A percentile compares a stretch with the other conserved stretches of the same genome.
These are phyloP conservation scores for Saccopteryx bilineata DNA, from an alignment of 2,113 vertebrate genomes.

Conservation along the genomic window DNA sequence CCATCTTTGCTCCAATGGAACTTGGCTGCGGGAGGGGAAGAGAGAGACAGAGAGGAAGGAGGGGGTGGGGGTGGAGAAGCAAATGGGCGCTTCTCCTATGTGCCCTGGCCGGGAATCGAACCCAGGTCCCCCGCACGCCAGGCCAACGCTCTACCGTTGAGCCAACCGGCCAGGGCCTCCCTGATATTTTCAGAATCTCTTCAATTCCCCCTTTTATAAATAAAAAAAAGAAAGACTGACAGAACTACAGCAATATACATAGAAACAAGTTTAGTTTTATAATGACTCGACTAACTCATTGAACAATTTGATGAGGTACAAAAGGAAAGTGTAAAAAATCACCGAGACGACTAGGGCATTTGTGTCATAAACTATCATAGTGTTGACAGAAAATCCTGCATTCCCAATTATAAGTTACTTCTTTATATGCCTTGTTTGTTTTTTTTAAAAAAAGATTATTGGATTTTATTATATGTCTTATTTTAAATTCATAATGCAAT, in stretches of 20 bases:
- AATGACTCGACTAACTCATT: not conserved
- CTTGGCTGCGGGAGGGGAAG: too few relatives aligned
- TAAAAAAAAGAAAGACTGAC: not conserved
- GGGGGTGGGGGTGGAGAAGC: too few relatives aligned
- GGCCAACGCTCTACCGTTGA: too few relatives aligned
- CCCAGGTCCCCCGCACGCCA: too few relatives aligned
- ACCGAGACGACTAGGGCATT: constrained; percentile 30
- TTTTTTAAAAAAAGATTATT: not conserved
- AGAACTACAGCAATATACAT: not conserved
- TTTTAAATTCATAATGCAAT: constrained; percentile 67
- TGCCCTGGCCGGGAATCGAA: too few relatives aligned
- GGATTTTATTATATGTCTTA: constrained; percentile 45
- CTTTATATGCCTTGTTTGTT: not conserved
- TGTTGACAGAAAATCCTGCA: constrained; percentile 37
- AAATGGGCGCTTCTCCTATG: too few relatives aligned
- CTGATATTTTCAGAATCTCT: not conserved
- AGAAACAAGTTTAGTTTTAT: constrained; percentile 5
- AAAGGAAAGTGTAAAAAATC: constrained; percentile 66
- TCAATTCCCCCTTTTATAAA: constrained; percentile 1
- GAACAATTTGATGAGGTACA: constrained; percentile 49
- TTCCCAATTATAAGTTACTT: not conserved
- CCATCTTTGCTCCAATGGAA: too few relatives aligned
- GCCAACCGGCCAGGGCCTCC: too few relatives aligned
- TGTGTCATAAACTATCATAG: constrained; percentile 40
- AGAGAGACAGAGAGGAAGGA: too few relatives aligned